Evolutionary conservation across 1,140 invertebrate genomes (phyloP).

Genomic region (silkworm (Bombyx mori)): ASM3026992v2 NC_085115.1:7306001-7306500

Average conservation of each 20-base stretch:
- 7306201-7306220: constrained; percentile 86
- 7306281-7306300: constrained; percentile 79
- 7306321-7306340: constrained; percentile 17
- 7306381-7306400: too few relatives aligned
- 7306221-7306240: constrained; percentile 86
- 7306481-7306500: constrained; percentile 5
- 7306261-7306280: constrained; percentile 77
- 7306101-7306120: neutral
- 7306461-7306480: too few relatives aligned
- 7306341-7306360: neutral
- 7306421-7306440: neutral
- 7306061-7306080: constrained; percentile 58
- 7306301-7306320: constrained; percentile 86
- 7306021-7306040: constrained; percentile 79
- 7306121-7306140: too few relatives aligned
- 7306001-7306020: constrained; percentile 77
- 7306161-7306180: constrained; percentile 79
- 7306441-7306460: neutral
- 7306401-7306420: too few relatives aligned
- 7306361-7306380: neutral
- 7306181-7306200: constrained; percentile 79
- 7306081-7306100: constrained; percentile 33
- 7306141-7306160: constrained; percentile 38
- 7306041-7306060: constrained; percentile 72
- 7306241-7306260: constrained; percentile 84